Evolutionary conservation across 92 coral and sea anemone genomes (phyloP).

Genomic region (Phenganax marumi): DNA sequence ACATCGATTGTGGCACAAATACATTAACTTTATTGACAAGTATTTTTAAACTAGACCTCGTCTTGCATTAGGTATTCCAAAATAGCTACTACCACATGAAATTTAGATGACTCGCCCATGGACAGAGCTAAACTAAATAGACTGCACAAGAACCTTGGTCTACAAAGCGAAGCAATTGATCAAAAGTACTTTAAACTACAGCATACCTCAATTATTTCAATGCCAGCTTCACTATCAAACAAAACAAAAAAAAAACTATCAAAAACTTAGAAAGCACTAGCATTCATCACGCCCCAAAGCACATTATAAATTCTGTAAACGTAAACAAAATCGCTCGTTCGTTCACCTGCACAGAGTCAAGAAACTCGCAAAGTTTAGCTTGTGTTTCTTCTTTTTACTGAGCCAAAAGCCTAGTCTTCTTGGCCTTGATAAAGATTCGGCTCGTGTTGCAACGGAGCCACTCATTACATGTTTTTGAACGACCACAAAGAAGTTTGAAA

Average conservation of each 20-base stretch:
- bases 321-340: not conserved
- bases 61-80: not conserved
- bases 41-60: too few species aligned
- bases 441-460: not conserved
- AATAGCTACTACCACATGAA: not conserved
- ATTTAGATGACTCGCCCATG: not conserved
- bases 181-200: conserved; percentile 28
- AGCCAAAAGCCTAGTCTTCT: conserved; percentile 81
- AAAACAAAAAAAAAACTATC: not conserved
- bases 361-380: conserved; percentile 77
- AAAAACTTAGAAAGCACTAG: not conserved
- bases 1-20: not conserved
- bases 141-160: conserved; percentile 7
- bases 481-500: not conserved
- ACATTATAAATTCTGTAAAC: not conserved
- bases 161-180: not conserved
- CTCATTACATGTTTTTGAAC: conserved; percentile 11
- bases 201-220: conserved; percentile 85
- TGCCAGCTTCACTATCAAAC: conserved; percentile 78
- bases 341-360: conserved; percentile 82
- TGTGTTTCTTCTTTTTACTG: conserved; percentile 91
- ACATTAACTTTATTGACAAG: too few species aligned
- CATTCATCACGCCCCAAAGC: conserved; percentile 3
- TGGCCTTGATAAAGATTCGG: conserved; percentile 50
- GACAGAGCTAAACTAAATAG: not conserved